Conservation (phyloP, 2,113 vertebrate species). For the Crocuta crocuta region DNA sequence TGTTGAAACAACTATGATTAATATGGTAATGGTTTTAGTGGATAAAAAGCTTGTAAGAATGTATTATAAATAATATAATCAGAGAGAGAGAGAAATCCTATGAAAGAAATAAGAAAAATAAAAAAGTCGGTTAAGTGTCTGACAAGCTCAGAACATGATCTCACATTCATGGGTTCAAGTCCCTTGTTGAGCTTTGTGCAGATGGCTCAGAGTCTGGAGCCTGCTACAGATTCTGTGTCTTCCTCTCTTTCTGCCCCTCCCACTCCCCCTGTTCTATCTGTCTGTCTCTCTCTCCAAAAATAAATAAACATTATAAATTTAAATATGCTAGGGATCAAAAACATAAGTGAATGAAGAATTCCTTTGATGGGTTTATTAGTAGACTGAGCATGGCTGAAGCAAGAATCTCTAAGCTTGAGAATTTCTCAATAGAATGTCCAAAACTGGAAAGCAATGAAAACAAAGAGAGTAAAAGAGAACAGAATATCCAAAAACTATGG, state of each 20-base stretch:
- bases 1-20: background rate
- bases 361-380: background rate
- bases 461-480: background rate
- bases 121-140: no score
- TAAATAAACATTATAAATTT: no score
- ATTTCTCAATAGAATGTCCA: background rate
- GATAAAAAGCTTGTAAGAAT: background rate
- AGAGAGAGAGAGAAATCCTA: background rate
- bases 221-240: no score
- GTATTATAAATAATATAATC: no score
- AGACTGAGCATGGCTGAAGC: background rate
- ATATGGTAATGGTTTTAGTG: background rate
- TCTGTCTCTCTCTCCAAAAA: no score
- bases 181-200: no score
- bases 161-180: no score
- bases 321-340: background rate
- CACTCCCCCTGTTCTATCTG: no score
- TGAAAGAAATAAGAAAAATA: background rate
- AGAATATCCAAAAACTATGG: background rate
- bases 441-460: background rate
- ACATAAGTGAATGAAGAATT: background rate
- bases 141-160: no score
- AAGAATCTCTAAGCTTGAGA: background rate
- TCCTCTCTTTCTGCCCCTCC: no score
- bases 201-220: no score